Conservation (phyloP, 2,797 vertebrate genomes). For the Carapus acus region DNA sequence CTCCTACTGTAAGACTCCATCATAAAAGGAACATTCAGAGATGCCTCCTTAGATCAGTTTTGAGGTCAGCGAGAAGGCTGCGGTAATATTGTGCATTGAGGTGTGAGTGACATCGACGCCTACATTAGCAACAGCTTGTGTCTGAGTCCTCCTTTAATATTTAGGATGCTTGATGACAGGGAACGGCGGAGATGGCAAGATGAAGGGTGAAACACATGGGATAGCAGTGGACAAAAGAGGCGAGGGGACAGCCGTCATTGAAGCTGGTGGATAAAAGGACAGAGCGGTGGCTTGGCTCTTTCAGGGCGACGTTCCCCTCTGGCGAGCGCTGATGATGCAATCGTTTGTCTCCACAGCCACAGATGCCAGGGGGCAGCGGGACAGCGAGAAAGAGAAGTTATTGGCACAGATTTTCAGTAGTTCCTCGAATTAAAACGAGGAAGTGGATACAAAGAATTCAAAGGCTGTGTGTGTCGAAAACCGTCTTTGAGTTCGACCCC, state of each 20-base stretch:
- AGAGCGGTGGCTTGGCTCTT: constrained; percentile 56
- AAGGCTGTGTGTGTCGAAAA: too few species aligned
- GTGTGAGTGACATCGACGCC: constrained; percentile 53
- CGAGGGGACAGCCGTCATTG: constrained; percentile 39
- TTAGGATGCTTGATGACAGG: constrained; percentile 57
- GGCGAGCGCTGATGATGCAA: constrained; percentile 69
- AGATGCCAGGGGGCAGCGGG: constrained; percentile 69
- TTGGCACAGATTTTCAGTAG: too few species aligned
- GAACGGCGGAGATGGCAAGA: constrained; percentile 50
- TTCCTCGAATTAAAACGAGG: too few species aligned
- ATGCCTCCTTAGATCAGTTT: constrained; percentile 61
- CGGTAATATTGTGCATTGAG: constrained; percentile 56
- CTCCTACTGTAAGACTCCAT: constrained; percentile 43
- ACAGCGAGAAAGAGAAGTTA: constrained; percentile 60
- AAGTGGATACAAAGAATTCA: too few species aligned
- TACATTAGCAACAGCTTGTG: constrained; percentile 55
- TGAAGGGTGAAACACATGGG: constrained; percentile 55
- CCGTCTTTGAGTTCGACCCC: constrained; percentile 10
- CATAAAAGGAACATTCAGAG: constrained; percentile 62
- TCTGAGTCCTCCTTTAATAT: constrained; percentile 50
- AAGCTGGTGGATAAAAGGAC: constrained; percentile 62
- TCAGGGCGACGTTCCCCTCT: constrained; percentile 56
- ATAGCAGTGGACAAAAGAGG: constrained; percentile 46
- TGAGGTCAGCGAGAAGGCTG: constrained; percentile 65
- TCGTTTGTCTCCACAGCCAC: constrained; percentile 69